phyloP scores from a whole-genome alignment of 2,113 vertebrate species.

The Struthio camelus region DNA sequence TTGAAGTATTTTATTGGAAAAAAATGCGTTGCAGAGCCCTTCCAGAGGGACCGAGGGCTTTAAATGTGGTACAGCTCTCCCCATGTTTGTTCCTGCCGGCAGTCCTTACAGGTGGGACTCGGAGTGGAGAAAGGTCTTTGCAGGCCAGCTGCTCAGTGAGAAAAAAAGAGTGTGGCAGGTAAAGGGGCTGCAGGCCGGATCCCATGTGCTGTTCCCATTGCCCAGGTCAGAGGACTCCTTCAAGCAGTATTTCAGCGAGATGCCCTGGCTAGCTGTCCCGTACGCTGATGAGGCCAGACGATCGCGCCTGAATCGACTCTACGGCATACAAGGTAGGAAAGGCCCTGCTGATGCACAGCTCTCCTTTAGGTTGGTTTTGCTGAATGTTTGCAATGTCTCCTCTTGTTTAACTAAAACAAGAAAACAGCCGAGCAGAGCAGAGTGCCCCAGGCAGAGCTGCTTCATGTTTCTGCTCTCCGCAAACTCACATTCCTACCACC shows the following conservation, averaged over 20 bases:
- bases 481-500: slow-evolving; percentile 62
- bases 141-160: background rate
- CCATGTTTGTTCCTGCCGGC: background rate
- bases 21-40: fast-evolving
- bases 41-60: background rate
- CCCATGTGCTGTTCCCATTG: background rate
- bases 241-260: slow-evolving; percentile 98
- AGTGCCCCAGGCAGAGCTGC: slow-evolving; percentile 31
- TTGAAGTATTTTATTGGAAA: background rate
- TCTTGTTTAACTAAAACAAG: slow-evolving; percentile 33
- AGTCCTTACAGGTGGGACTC: background rate
- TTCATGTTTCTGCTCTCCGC: slow-evolving; percentile 26
- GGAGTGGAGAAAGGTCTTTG: background rate
- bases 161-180: background rate
- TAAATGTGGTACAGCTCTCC: no score
- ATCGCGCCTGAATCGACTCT: slow-evolving; percentile 94
- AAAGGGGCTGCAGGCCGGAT: background rate
- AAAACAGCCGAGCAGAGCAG: slow-evolving; percentile 15
- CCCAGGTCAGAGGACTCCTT: slow-evolving; percentile 97
- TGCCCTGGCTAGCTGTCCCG: slow-evolving; percentile 96
- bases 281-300: slow-evolving; percentile 91
- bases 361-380: background rate
- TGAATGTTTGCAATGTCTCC: background rate
- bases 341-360: fast-evolving
- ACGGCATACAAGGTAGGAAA: slow-evolving; percentile 93